phyloP scores from a whole-genome alignment of 2,113 vertebrate genomes.

The Fregetta grallaria region DNA sequence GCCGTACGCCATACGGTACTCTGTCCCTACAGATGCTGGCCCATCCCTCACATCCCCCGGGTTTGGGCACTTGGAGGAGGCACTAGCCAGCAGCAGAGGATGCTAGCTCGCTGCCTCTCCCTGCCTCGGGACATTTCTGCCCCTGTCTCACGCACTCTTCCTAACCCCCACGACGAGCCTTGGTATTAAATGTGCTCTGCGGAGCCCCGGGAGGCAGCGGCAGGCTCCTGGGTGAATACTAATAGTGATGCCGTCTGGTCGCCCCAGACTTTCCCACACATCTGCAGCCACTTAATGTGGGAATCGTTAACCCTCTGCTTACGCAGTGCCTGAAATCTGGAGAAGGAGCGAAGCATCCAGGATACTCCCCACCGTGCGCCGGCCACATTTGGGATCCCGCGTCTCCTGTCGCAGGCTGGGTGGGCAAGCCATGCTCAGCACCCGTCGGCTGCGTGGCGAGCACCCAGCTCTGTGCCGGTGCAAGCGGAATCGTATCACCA shows the following conservation, averaged over 20 bases:
- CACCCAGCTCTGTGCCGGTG: background rate
- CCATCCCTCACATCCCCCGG: accelerated
- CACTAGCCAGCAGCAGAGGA: background rate
- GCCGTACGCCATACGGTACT: accelerated
- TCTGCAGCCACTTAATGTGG: conserved; percentile 73
- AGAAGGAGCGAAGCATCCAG: accelerated
- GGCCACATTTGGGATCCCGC: accelerated
- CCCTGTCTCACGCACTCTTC: background rate
- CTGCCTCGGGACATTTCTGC: background rate
- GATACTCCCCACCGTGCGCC: background rate
- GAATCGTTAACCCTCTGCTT: conserved; percentile 62
- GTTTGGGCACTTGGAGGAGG: background rate
- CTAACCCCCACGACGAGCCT: background rate
- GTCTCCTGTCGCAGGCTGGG: background rate
- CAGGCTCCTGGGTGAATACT: conserved; percentile 63
- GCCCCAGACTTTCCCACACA: conserved; percentile 71
- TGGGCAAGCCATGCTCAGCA: background rate
- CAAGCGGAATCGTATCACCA: background rate
- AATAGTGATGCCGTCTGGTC: conserved; percentile 49
- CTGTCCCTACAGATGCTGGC: background rate
- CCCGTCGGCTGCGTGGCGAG: accelerated
- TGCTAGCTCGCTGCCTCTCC: background rate
- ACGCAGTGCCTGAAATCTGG: background rate
- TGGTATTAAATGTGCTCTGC: conserved; percentile 23
- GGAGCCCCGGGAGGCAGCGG: conserved; percentile 24